Evolutionary conservation across 2,888 invertebrate species (phyloP).

Genomic region (Pyrrhosoma nymphula): DNA sequence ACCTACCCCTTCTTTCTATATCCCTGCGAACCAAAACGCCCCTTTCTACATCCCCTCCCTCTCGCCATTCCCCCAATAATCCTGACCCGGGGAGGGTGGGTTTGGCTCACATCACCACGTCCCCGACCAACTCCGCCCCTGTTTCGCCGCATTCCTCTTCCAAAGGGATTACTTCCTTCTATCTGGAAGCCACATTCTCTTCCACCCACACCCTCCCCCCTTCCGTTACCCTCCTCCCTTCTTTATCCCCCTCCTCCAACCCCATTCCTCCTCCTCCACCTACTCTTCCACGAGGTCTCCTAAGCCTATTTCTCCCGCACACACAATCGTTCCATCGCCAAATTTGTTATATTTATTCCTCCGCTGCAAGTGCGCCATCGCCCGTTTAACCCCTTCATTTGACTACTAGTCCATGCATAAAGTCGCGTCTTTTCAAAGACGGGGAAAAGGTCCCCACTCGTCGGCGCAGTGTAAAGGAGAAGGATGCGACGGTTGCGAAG

Average conservation of each 20-base stretch:
- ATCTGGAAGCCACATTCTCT: constrained; percentile 34
- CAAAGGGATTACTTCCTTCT: constrained; percentile 12
- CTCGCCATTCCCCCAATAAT: no score
- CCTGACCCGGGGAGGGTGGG: no score
- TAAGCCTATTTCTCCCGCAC: background rate
- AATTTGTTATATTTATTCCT: background rate
- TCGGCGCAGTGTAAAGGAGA: no score
- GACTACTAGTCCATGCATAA: constrained; percentile 1
- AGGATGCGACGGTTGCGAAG: background rate
- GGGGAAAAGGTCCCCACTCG: background rate
- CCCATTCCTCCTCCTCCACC: background rate
- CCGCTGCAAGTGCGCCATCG: constrained; percentile 10
- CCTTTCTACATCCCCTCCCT: background rate
- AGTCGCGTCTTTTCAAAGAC: background rate
- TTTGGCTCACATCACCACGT: no score
- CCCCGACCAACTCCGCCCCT: background rate
- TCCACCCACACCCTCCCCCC: background rate
- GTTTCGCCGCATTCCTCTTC: constrained; percentile 14
- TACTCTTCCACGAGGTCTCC: background rate
- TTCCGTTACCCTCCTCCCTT: background rate
- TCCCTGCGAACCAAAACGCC: no score
- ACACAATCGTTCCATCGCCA: background rate
- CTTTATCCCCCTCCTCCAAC: background rate
- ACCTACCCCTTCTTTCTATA: background rate
- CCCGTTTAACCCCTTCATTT: background rate